Evolutionary conservation across 1,140 invertebrate genomes (phyloP).

Genomic region (Drosophila suzukii): DNA sequence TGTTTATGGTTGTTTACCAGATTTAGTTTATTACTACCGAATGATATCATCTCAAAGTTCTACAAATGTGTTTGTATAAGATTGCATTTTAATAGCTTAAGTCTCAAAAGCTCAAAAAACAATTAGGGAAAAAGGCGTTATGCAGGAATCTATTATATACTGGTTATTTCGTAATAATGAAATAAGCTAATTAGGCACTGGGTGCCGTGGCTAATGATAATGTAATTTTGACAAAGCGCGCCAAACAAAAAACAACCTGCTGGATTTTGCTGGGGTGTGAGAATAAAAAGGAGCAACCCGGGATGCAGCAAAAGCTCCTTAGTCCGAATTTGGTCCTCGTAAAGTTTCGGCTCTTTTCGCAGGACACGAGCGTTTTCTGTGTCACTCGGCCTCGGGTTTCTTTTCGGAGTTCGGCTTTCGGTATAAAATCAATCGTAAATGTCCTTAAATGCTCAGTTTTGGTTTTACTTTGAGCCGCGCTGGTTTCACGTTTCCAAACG

Average conservation of each 20-base stretch:
- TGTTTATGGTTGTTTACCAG: too few species aligned
- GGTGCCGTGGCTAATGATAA: conserved; percentile 45
- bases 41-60: too few species aligned
- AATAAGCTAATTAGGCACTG: conserved; percentile 43
- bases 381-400: conserved; percentile 56
- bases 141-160: not conserved
- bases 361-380: conserved; percentile 59
- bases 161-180: conserved; percentile 27
- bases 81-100: not conserved
- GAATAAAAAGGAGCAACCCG: not conserved
- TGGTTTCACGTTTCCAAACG: conserved; percentile 52
- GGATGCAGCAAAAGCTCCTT: conserved; percentile 40
- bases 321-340: conserved; percentile 56
- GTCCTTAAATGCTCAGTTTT: conserved; percentile 83
- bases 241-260: conserved; percentile 77
- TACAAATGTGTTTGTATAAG: not conserved
- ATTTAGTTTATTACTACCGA: too few species aligned
- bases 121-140: conserved; percentile 1
- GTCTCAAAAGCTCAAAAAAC: not conserved
- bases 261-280: conserved; percentile 30
- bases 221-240: conserved; percentile 53
- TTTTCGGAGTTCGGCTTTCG: conserved; percentile 56
- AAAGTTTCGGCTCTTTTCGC: conserved; percentile 33
- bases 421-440: conserved; percentile 84
- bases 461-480: conserved; percentile 69